phyloP scores from a whole-genome alignment of 2,888 invertebrate species.

The Synergus japonicus region DNA sequence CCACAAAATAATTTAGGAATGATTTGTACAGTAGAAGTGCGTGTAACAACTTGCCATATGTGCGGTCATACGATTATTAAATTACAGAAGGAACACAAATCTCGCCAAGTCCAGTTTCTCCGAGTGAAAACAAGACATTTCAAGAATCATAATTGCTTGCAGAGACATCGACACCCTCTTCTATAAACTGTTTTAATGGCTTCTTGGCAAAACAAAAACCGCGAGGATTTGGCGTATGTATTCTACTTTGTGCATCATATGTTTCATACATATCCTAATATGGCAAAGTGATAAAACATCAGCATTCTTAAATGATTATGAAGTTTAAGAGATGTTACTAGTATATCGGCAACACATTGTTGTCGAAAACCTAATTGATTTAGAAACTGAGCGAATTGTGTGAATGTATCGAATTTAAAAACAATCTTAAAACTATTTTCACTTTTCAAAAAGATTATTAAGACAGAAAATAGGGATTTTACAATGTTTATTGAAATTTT shows the following conservation, averaged over 20 bases:
- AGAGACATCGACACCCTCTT: background rate
- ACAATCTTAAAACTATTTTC: too few species aligned
- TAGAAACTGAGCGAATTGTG: too few species aligned
- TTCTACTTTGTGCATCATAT: background rate
- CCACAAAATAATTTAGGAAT: background rate
- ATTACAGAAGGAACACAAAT: constrained; percentile 2
- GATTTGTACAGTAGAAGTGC: background rate
- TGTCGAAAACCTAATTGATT: too few species aligned
- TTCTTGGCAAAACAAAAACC: background rate
- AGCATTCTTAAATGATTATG: background rate
- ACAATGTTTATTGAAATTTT: too few species aligned
- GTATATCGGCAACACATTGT: too few species aligned
- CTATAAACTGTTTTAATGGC: background rate
- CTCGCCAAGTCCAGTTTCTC: background rate
- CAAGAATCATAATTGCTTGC: background rate
- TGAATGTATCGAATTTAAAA: too few species aligned
- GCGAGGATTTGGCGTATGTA: background rate
- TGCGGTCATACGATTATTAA: background rate
- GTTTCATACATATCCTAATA: background rate
- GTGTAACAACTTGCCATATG: background rate
- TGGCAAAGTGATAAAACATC: background rate
- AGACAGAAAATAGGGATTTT: too few species aligned
- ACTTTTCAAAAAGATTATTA: too few species aligned
- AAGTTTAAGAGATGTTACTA: too few species aligned
- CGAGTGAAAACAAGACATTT: constrained; percentile 6